These are phyloP conservation scores for Pandion haliaetus DNA, from an alignment of 2,113 vertebrate species.

Conservation along the genomic window DNA sequence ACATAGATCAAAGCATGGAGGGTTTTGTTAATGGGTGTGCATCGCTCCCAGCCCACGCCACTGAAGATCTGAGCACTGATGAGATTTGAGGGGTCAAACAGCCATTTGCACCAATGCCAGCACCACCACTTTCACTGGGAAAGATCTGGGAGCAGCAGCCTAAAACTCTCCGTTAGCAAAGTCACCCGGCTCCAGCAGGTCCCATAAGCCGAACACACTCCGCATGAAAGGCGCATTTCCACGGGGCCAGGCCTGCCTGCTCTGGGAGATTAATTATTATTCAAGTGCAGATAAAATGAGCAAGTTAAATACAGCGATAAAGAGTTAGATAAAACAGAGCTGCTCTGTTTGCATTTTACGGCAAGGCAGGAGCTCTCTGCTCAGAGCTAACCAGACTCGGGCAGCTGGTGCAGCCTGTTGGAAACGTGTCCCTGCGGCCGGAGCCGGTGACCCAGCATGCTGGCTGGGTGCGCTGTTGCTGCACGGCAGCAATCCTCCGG, in stretches of 20 bases:
- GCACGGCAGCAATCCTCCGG: accelerated
- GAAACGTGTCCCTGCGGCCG: background rate
- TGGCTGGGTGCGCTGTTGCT: background rate
- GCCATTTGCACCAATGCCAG: accelerated
- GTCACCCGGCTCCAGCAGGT: background rate
- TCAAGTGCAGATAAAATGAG: background rate
- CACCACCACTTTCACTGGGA: background rate
- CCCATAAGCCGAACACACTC: background rate
- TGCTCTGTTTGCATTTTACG: background rate
- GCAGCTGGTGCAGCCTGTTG: background rate
- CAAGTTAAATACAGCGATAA: background rate
- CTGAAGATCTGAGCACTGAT: background rate
- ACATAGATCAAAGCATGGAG: background rate
- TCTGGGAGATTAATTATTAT: constrained; percentile 44
- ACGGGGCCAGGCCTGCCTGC: background rate
- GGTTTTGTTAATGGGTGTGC: accelerated
- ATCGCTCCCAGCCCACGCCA: accelerated
- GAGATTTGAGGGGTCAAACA: background rate
- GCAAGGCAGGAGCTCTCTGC: background rate
- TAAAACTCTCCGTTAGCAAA: background rate
- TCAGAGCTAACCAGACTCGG: background rate
- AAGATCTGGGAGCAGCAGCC: too few relatives aligned
- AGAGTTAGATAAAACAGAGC: background rate
- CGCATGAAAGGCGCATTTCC: background rate
- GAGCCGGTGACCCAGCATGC: background rate